phyloP scores from a whole-genome alignment of 2,113 vertebrate genomes.

The Varanus komodoensis region DNA sequence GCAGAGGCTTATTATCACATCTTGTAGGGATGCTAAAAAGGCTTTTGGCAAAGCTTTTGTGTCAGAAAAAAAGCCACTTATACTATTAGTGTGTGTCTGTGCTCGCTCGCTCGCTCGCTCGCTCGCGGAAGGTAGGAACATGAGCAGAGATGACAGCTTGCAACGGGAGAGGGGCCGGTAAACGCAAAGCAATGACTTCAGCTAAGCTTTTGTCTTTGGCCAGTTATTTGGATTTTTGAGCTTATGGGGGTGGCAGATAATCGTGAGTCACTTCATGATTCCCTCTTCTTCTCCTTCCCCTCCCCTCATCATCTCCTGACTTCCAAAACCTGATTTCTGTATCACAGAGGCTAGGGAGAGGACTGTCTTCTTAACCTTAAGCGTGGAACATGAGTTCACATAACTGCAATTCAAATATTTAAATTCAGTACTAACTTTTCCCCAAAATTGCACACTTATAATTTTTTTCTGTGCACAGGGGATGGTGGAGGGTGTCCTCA shows the following conservation, averaged over 20 bases:
- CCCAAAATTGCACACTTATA: background rate
- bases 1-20: conserved; percentile 23
- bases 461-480: background rate
- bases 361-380: background rate
- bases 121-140: background rate
- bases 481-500: background rate
- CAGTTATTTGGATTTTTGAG: background rate
- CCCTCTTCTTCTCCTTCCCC: background rate
- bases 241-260: background rate
- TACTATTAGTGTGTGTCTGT: background rate
- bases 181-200: background rate
- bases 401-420: background rate
- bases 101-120: background rate
- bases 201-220: background rate
- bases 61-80: background rate
- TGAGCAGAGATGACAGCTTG: background rate
- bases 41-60: conserved; percentile 14
- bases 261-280: background rate
- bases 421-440: background rate
- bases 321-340: background rate
- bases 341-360: background rate
- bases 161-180: background rate
- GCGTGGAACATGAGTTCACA: background rate
- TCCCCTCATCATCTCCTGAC: background rate
- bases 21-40: conserved; percentile 24